Conservation (phyloP, 2,113 vertebrate genomes). For the Phainopepla nitens region DNA sequence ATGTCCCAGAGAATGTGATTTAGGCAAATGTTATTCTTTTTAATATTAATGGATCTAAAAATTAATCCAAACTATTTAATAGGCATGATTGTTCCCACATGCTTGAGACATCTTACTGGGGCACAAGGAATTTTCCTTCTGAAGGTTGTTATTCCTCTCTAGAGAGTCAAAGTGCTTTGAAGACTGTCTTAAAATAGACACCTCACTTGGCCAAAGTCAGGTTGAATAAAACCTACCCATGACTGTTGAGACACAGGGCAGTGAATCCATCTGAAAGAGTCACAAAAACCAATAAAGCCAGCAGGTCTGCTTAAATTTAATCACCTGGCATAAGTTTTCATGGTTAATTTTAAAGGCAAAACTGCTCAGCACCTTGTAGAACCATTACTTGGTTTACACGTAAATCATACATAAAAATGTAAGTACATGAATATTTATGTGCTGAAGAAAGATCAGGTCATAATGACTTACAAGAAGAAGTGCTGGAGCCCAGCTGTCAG, state of each 20-base stretch:
- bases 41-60: neutral
- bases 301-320: neutral
- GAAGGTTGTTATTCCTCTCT: neutral
- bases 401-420: slow-evolving; percentile 4
- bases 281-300: neutral
- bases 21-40: neutral
- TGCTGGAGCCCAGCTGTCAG: slow-evolving; percentile 58
- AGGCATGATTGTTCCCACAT: neutral
- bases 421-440: slow-evolving; percentile 46
- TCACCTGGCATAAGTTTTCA: neutral
- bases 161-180: neutral
- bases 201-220: neutral
- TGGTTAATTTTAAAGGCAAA: slow-evolving; percentile 20
- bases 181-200: neutral
- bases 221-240: neutral
- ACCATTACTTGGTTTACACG: slow-evolving; percentile 8
- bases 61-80: neutral
- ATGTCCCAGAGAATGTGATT: neutral
- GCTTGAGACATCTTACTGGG: neutral
- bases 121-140: neutral
- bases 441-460: slow-evolving; percentile 40
- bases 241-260: neutral
- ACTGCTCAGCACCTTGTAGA: neutral
- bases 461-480: neutral
- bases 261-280: neutral